Conservation (phyloP, 2,797 vertebrate genomes). For the Phrynocephalus forsythii region DNA sequence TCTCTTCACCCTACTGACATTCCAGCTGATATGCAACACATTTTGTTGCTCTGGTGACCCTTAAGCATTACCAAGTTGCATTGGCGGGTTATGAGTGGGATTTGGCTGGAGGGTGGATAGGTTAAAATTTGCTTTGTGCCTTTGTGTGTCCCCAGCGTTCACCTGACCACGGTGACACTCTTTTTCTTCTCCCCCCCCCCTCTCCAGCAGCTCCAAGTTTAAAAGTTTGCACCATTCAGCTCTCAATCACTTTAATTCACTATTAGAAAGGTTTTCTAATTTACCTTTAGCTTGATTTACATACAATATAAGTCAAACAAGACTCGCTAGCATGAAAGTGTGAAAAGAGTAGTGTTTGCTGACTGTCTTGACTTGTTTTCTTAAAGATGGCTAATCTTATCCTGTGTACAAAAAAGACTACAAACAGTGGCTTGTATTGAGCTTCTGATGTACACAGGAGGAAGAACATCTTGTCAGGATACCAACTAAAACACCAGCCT, state of each 20-base stretch:
- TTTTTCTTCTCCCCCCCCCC: not conserved
- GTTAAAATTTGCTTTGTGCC: not conserved
- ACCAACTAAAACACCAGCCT: slow-evolving; percentile 11
- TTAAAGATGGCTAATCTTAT: not conserved
- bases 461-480: not conserved
- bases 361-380: not conserved
- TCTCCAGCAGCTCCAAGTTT: not conserved
- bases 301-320: not conserved
- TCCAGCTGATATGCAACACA: not conserved
- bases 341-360: not conserved
- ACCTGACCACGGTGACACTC: not conserved
- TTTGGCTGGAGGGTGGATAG: not conserved
- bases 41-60: not conserved
- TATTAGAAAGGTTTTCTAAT: not conserved
- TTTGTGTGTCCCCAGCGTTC: not conserved
- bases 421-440: not conserved
- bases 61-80: not conserved
- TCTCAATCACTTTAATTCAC: not conserved
- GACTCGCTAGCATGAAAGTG: not conserved
- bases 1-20: too few relatives aligned
- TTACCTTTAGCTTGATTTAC: not conserved
- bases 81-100: not conserved
- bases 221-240: not conserved
- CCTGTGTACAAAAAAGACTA: not conserved
- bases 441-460: not conserved